A percentile compares a stretch with the other conserved stretches of the same genome.
phyloP scores from a whole-genome alignment of 2,113 vertebrate genomes.

The Neomonachus schauinslandi region DNA sequence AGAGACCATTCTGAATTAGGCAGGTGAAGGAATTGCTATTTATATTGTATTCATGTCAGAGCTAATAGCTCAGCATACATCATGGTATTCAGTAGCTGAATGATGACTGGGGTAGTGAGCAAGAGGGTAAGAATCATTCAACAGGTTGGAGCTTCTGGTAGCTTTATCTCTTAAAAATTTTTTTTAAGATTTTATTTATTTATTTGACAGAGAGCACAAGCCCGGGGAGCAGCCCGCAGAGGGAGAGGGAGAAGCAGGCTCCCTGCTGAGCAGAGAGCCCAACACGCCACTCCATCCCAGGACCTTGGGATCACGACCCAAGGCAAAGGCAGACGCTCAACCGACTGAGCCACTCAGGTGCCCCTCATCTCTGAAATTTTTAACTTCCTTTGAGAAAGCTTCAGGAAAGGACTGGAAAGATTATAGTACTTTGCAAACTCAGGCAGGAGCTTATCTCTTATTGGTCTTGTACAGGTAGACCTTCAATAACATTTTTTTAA shows the following conservation, averaged over 20 bases:
- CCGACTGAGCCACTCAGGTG: no score
- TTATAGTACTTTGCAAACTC: background rate
- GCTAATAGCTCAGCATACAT: background rate
- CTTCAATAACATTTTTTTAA: constrained; percentile 6
- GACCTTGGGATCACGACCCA: no score
- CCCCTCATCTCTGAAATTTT: background rate
- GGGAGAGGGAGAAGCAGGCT: no score
- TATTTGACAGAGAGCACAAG: no score
- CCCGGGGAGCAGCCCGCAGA: no score
- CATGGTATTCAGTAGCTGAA: background rate
- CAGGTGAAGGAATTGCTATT: constrained; percentile 24
- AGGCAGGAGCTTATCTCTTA: background rate
- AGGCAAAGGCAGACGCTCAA: no score
- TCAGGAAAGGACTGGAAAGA: background rate
- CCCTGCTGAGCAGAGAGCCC: no score
- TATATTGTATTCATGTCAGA: background rate
- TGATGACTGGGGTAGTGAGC: background rate
- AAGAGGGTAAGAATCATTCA: background rate
- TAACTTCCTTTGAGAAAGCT: background rate
- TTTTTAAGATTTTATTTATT: no score
- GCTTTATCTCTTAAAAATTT: background rate
- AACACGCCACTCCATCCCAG: no score
- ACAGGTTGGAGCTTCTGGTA: background rate
- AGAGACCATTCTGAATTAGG: background rate
- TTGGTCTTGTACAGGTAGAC: background rate